Evolutionary conservation across 1,140 invertebrate species (phyloP), one percentile per base, ranked within the genome.

Genomic region (Solenopsis invicta): DNA sequence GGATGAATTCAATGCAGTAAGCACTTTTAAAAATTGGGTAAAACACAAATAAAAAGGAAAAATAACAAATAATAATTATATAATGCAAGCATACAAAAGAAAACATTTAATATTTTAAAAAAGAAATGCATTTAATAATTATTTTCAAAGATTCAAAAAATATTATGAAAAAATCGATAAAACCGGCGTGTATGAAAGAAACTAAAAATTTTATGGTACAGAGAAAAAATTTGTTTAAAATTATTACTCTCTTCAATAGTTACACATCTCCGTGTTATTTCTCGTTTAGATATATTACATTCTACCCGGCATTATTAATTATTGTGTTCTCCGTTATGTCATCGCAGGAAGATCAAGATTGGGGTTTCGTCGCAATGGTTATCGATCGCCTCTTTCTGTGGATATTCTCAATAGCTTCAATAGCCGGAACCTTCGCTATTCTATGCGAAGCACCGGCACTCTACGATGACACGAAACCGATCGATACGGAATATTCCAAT

Each of bases 361-460:
- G 99, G 99, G 99, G 99, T 72, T 99, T 99, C 94, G 99, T 99
- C 5, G 99, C 99, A 21, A 99, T 99, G 99, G 99, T 99, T 0
- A 96, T 99, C 85, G 99, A 99, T 94, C 97, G 99, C 29, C 96
- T 99, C 1, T 99, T 99, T 94, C 96, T 99, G 0, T 99, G 98
- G 97, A 97, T 99, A 29, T 99, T 99, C 95, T 97, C 97, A 67
- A 98, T 99, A 86, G 97, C 98, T 2, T 99, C 98, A 18, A 97
- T 99, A 64, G 97, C 98, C 6, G 99, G 98, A 37, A 99, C 98
- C 0, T 97, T 98, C 81, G 96, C 97, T 5, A 99, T 99, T 86
- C 96, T 99, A 16, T 97, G 98, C 88, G 98, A 99, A 94, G 98
- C 98, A 3, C 98, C 98, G 1, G 97, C 98, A 4, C 96, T 99